Percentiles rank a stretch among this genome's conserved stretches.
These are phyloP conservation scores for Lates japonicus DNA, from an alignment of 2,797 vertebrate species.

Conservation along the genomic window DNA sequence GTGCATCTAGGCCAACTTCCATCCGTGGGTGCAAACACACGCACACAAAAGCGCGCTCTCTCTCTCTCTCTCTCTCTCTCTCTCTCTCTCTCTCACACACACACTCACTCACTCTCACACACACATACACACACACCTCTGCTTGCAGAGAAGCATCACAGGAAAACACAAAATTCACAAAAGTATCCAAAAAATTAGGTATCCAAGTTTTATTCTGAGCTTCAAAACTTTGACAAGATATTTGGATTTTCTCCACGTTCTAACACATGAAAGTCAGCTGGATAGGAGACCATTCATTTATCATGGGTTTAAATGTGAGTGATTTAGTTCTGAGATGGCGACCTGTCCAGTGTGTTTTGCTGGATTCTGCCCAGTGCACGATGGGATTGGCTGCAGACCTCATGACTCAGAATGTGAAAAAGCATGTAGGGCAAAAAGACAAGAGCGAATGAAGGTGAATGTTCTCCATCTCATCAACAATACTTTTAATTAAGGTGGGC, in stretches of 20 bases:
- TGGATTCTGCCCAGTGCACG: constrained; percentile 17
- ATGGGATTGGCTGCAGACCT: constrained; percentile 21
- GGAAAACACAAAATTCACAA: background rate
- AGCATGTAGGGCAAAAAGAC: constrained; percentile 15
- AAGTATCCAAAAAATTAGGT: background rate
- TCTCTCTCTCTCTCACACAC: constrained; percentile 30
- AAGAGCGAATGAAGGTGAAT: constrained; percentile 8
- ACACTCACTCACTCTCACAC: constrained; percentile 78
- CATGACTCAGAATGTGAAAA: constrained; percentile 23
- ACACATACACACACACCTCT: constrained; percentile 57
- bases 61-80: constrained; percentile 14
- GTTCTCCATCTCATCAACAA: constrained; percentile 37
- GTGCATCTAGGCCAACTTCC: constrained; percentile 78
- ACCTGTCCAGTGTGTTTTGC: background rate
- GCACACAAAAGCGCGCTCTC: constrained; percentile 72
- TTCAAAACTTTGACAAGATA: background rate
- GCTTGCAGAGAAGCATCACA: constrained; percentile 3
- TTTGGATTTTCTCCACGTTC: background rate
- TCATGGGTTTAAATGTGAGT: background rate
- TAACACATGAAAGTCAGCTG: background rate
- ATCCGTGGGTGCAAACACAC: constrained; percentile 48
- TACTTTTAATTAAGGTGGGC: constrained; percentile 48
- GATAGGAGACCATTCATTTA: background rate
- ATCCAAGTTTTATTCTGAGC: background rate
- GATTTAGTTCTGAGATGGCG: background rate